Conservation (phyloP, 1,140 invertebrate species). For the Pollicipes pollicipes region DNA sequence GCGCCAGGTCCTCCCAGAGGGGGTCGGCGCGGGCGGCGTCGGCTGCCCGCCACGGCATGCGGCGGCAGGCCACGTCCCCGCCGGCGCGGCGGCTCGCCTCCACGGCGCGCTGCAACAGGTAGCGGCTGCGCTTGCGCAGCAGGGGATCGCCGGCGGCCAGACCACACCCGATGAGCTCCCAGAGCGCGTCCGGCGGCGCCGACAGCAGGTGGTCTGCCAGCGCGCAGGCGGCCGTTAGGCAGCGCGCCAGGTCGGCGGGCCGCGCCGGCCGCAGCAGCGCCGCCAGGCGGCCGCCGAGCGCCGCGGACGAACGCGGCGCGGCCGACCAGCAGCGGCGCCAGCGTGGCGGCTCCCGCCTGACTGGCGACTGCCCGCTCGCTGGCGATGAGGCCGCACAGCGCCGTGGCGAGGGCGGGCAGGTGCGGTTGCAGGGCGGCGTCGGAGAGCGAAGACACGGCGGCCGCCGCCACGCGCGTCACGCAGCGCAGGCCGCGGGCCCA, state of each 20-base stretch:
- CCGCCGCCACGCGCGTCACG: background rate
- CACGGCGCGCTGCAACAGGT: background rate
- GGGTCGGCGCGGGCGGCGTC: too few relatives aligned
- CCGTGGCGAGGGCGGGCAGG: background rate
- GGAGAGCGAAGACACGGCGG: background rate
- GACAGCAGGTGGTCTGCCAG: background rate
- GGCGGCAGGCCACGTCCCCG: background rate
- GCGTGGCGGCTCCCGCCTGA: background rate
- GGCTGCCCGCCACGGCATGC: background rate
- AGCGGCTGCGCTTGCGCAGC: background rate
- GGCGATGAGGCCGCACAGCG: background rate
- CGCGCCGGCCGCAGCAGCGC: background rate
- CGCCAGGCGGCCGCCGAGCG: background rate
- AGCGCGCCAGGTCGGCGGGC: background rate
- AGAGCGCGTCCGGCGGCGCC: background rate
- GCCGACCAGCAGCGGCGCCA: background rate
- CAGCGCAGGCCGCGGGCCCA: background rate
- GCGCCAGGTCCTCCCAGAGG: conserved; percentile 27
- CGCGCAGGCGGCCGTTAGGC: background rate
- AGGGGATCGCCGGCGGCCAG: background rate
- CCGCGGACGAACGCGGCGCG: background rate
- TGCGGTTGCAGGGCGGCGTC: background rate
- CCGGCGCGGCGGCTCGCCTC: background rate
- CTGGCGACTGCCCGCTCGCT: background rate
- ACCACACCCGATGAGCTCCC: background rate